Evolutionary conservation across 2,888 invertebrate genomes (phyloP).

Genomic region (Drosophila falleni): DNA sequence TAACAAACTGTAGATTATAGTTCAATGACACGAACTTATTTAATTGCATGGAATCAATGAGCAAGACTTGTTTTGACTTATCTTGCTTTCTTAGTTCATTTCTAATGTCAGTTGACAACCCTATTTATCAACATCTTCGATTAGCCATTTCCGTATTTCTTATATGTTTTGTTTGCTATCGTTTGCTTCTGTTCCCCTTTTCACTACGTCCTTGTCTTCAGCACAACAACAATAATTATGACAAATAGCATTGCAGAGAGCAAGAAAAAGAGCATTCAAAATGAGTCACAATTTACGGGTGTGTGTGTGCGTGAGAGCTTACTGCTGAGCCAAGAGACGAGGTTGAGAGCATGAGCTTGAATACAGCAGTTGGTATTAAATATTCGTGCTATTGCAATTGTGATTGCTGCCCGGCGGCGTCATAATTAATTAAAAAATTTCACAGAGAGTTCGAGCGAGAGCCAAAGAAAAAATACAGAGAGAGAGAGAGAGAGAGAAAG

Average conservation of each 20-base stretch:
- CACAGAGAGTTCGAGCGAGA: slow-evolving; percentile 32
- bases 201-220: slow-evolving; percentile 34
- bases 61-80: background rate
- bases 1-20: slow-evolving; percentile 1
- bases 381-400: slow-evolving; percentile 39
- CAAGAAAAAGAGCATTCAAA: slow-evolving; percentile 47
- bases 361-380: slow-evolving; percentile 20
- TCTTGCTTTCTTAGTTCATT: background rate
- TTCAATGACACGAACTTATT: slow-evolving; percentile 27
- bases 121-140: slow-evolving; percentile 20
- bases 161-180: background rate
- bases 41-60: background rate
- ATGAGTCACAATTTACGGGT: slow-evolving; percentile 65
- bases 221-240: slow-evolving; percentile 51
- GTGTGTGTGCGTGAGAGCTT: slow-evolving; percentile 27
- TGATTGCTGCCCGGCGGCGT: slow-evolving; percentile 59
- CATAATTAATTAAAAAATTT: slow-evolving; percentile 70
- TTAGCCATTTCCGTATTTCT: slow-evolving; percentile 10
- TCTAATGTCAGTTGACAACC: slow-evolving; percentile 3
- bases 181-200: slow-evolving; percentile 6
- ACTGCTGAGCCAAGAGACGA: slow-evolving; percentile 55
- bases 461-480: slow-evolving; percentile 4
- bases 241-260: slow-evolving; percentile 54
- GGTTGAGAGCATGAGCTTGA: slow-evolving; percentile 47
- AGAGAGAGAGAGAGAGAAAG: slow-evolving; percentile 17